Percentiles rank a stretch among this genome's conserved stretches.
Evolutionary conservation across 2,113 vertebrate genomes (phyloP).

Genomic region (Fregetta grallaria): DNA sequence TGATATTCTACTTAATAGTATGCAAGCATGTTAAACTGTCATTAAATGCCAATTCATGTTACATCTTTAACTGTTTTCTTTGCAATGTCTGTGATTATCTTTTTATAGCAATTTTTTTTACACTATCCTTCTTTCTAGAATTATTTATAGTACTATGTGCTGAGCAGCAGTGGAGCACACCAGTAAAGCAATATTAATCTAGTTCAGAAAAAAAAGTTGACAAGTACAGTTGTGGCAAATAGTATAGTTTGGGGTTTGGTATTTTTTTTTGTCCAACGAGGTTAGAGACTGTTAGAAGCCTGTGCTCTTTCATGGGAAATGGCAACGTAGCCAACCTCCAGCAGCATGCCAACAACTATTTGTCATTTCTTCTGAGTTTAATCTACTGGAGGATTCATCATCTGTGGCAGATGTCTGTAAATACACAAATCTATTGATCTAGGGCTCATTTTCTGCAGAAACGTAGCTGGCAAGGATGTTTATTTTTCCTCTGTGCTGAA

Average conservation of each 20-base stretch:
- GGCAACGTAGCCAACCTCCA: not conserved
- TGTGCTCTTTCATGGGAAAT: not conserved
- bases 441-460: not conserved
- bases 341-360: not conserved
- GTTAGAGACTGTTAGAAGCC: not conserved
- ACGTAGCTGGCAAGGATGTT: not conserved
- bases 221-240: not conserved
- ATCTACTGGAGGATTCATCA: not conserved
- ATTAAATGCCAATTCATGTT: not conserved
- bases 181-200: not conserved
- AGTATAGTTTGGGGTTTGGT: not conserved
- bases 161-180: not conserved
- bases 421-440: not conserved
- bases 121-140: not conserved
- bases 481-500: not conserved
- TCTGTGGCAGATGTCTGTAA: slow-evolving; percentile 1
- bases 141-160: not conserved
- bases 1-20: not conserved
- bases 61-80: not conserved
- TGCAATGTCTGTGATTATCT: not conserved
- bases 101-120: not conserved
- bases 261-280: not conserved
- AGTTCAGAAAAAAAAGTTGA: not conserved
- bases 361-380: not conserved
- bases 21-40: not conserved